Evolutionary conservation across 2,797 vertebrate genomes (phyloP).

Genomic region (Amazona ochrocephala): DNA sequence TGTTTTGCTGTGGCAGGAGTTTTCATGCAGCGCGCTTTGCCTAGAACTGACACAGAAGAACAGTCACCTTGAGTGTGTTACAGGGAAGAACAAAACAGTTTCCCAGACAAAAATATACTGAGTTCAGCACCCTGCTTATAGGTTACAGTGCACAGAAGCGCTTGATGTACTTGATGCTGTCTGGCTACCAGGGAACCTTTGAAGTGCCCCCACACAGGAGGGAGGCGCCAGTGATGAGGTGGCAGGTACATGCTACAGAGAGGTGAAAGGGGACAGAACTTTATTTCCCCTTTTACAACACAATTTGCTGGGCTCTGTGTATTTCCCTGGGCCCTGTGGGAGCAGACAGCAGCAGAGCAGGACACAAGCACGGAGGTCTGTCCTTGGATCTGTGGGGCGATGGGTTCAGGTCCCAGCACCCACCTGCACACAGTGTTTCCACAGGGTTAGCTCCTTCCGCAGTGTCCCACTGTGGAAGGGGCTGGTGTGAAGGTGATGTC

Average conservation of each 20-base stretch:
- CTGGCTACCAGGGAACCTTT: not conserved
- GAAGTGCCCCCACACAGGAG: not conserved
- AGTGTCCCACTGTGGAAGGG: not conserved
- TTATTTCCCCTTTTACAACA: not conserved
- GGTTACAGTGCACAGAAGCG: not conserved
- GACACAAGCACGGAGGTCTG: accelerated
- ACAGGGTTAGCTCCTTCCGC: not conserved
- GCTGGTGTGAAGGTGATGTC: not conserved
- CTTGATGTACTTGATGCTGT: not conserved
- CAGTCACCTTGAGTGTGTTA: not conserved
- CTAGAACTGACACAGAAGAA: not conserved
- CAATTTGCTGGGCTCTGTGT: not conserved
- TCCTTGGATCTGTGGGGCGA: accelerated
- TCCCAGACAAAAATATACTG: not conserved
- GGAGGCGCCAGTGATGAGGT: not conserved
- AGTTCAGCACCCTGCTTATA: not conserved
- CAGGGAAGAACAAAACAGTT: not conserved
- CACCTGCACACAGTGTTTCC: accelerated
- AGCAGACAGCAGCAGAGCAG: accelerated
- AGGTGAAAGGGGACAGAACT: not conserved
- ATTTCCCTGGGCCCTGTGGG: not conserved
- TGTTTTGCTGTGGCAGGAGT: not conserved
- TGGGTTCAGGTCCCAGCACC: accelerated
- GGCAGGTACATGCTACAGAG: not conserved
- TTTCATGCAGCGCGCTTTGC: not conserved